A percentile compares a stretch with the other conserved stretches of the same genome.
These are phyloP conservation scores for Sycophila sp. DNA, from an alignment of 1,140 invertebrate species.

Conservation along the genomic window DNA sequence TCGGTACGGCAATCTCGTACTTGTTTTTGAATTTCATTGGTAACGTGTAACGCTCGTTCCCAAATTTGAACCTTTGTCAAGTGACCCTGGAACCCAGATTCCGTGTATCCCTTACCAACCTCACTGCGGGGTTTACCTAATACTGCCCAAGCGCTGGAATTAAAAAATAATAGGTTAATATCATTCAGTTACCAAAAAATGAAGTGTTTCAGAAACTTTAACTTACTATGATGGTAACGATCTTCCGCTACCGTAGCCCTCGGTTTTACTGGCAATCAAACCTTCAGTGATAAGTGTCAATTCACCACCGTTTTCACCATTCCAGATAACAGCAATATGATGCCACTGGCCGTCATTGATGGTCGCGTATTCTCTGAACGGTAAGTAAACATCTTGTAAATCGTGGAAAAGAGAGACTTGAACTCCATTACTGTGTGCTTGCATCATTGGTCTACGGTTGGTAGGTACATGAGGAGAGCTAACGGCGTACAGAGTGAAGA, in stretches of 20 bases:
- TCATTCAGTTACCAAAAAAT: too few relatives aligned
- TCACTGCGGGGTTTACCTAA: conserved; percentile 88
- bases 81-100: conserved; percentile 93
- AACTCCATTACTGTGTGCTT: conserved; percentile 90
- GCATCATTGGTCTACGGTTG: conserved; percentile 82
- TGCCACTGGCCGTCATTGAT: conserved; percentile 98
- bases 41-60: conserved; percentile 89
- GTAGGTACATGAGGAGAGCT: conserved; percentile 82
- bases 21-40: conserved; percentile 93
- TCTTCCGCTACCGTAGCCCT: conserved; percentile 84
- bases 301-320: conserved; percentile 84
- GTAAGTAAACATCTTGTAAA: conserved; percentile 88
- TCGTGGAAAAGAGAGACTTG: conserved; percentile 90
- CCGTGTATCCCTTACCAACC: conserved; percentile 79
- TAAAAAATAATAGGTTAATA: conserved; percentile 32
- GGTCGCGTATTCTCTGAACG: conserved; percentile 90
- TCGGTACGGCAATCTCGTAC: conserved; percentile 90
- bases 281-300: conserved; percentile 91
- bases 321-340: conserved; percentile 94
- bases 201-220: too few relatives aligned
- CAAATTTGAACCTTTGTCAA: conserved; percentile 95
- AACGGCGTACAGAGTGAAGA: conserved; percentile 92
- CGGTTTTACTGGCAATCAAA: conserved; percentile 88
- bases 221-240: conserved; percentile 83
- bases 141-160: conserved; percentile 87